Evolutionary conservation across 2,797 vertebrate genomes (phyloP).

Genomic region (Tapera naevia): DNA sequence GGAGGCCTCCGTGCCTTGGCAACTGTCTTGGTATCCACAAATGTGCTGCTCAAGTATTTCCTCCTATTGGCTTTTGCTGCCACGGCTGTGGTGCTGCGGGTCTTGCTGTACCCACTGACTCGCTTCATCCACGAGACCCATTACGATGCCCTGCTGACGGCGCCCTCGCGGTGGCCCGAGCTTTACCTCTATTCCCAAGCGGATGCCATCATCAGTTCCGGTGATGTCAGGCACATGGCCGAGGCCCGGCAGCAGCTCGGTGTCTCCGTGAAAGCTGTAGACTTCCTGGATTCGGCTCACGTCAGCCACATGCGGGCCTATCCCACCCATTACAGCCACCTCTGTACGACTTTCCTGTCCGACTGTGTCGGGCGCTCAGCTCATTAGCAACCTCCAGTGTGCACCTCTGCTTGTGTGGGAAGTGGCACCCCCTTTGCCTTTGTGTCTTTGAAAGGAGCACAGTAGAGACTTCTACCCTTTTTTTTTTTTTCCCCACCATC

Average conservation of each 20-base stretch:
- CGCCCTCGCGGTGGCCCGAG: constrained; percentile 89
- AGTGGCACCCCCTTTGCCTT: background rate
- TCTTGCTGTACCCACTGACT: constrained; percentile 88
- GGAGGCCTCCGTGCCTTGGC: constrained; percentile 87
- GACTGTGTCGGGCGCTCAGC: constrained; percentile 63
- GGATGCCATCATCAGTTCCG: constrained; percentile 83
- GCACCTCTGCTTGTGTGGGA: background rate
- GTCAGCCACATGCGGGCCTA: constrained; percentile 88
- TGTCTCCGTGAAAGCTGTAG: constrained; percentile 80
- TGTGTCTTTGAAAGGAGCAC: background rate
- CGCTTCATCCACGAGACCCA: constrained; percentile 89
- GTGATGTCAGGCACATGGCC: constrained; percentile 84
- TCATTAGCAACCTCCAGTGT: background rate
- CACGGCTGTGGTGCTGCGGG: constrained; percentile 78
- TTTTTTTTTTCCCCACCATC: fast-evolving
- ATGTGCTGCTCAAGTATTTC: constrained; percentile 77
- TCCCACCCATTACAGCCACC: constrained; percentile 83
- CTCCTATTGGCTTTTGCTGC: constrained; percentile 83
- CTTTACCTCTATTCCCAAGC: constrained; percentile 89
- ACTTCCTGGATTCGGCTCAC: constrained; percentile 87
- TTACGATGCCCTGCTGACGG: constrained; percentile 84
- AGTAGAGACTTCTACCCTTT: background rate
- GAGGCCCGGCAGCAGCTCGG: constrained; percentile 74
- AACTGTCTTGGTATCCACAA: constrained; percentile 77
- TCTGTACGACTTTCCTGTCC: constrained; percentile 84